phyloP scores from a whole-genome alignment of 1,140 invertebrate genomes.

The Aphelenchoides fujianensis region DNA sequence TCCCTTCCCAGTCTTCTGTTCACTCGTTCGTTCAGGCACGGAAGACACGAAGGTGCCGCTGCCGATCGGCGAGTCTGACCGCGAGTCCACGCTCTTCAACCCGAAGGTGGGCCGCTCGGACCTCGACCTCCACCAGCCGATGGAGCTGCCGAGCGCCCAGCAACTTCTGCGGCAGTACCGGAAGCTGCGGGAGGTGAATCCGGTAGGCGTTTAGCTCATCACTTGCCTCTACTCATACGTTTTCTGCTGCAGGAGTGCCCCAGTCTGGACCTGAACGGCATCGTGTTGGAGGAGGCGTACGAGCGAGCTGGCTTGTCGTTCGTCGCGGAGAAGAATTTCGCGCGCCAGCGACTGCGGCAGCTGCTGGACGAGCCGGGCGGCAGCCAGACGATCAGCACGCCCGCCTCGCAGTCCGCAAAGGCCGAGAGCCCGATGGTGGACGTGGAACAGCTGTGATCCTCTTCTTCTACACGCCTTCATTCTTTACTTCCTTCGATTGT shows the following conservation, averaged over 20 bases:
- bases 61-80: background rate
- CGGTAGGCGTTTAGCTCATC: background rate
- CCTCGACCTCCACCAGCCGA: slow-evolving; percentile 24
- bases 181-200: slow-evolving; percentile 14
- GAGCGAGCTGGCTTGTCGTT: slow-evolving; percentile 22
- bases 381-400: background rate
- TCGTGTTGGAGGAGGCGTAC: slow-evolving; percentile 26
- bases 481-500: no score
- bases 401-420: no score
- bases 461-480: no score
- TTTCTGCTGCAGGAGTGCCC: no score
- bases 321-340: slow-evolving; percentile 28
- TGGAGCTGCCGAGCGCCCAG: slow-evolving; percentile 1
- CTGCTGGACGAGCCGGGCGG: background rate
- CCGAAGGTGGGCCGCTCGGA: background rate
- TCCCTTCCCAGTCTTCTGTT: no score
- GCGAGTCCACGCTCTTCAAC: slow-evolving; percentile 12
- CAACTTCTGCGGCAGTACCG: slow-evolving; percentile 19
- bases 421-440: no score
- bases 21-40: background rate
- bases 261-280: slow-evolving; percentile 8
- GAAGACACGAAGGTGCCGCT: background rate
- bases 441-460: no score
- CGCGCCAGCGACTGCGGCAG: background rate
- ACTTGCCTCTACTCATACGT: background rate